Evolutionary conservation across 53 echinoderm and acorn worm species (phyloP).

Genomic region (Arbacia lixula): DNA sequence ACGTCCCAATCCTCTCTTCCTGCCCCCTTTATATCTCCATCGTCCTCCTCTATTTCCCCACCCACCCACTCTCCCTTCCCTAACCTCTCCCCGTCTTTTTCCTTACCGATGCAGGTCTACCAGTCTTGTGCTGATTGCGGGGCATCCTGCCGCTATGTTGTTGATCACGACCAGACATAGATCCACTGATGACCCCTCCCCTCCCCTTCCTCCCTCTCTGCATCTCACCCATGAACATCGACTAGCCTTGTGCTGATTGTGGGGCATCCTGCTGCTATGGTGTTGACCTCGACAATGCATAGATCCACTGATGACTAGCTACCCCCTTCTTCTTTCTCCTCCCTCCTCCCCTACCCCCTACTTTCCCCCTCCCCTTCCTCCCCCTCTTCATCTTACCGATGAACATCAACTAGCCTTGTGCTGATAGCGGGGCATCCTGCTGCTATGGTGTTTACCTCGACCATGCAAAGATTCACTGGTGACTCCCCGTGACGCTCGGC

Average conservation of each 20-base stretch:
- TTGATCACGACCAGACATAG: not conserved
- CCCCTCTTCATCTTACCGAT: not conserved
- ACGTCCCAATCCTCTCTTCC: not conserved
- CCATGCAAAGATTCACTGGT: slow-evolving; percentile 39
- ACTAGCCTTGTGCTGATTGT: not conserved
- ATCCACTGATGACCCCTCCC: not conserved
- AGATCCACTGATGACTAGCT: not conserved
- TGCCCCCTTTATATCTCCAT: not conserved
- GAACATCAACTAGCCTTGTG: slow-evolving; percentile 64
- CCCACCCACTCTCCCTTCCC: not conserved
- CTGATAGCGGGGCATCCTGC: slow-evolving; percentile 64
- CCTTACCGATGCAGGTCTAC: not conserved
- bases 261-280: not conserved
- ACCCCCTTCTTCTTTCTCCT: not conserved
- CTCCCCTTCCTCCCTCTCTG: slow-evolving; percentile 8
- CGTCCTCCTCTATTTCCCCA: not conserved
- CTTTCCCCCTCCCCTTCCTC: not conserved
- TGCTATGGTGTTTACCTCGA: slow-evolving; percentile 83
- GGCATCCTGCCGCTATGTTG: not conserved
- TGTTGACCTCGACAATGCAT: not conserved
- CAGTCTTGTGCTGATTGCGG: not conserved
- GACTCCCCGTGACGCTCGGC: not conserved
- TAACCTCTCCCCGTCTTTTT: not conserved
- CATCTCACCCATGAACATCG: not conserved
- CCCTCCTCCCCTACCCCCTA: not conserved